These are phyloP conservation scores for Thaumetopoea pityocampa DNA, from an alignment of 1,140 invertebrate genomes.

Conservation along the genomic window DNA sequence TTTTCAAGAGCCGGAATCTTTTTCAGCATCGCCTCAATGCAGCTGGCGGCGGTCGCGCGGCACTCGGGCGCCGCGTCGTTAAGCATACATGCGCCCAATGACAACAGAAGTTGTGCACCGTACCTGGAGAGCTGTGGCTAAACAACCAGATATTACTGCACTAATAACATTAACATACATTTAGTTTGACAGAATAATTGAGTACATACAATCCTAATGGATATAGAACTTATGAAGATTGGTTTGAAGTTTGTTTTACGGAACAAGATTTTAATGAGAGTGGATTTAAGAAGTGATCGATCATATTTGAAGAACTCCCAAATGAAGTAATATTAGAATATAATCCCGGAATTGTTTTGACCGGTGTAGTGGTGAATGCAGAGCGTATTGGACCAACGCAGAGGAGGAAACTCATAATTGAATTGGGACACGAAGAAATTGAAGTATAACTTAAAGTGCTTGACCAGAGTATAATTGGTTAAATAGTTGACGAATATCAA, in stretches of 20 bases:
- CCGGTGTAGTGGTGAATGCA: no score
- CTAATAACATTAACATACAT: background rate
- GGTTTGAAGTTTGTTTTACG: no score
- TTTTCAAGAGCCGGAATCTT: conserved; percentile 76
- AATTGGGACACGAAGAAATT: conserved; percentile 90
- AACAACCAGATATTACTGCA: conserved; percentile 19
- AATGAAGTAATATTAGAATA: conserved; percentile 90
- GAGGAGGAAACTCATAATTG: conserved; percentile 85
- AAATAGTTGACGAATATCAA: conserved; percentile 85
- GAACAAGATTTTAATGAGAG: no score
- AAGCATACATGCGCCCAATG: conserved; percentile 82
- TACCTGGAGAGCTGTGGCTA: conserved; percentile 80
- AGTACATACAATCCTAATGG: conserved; percentile 11
- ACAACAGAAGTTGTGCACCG: conserved; percentile 83
- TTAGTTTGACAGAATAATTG: conserved; percentile 2
- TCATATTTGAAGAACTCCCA: conserved; percentile 85
- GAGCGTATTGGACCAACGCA: no score
- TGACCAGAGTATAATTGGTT: conserved; percentile 88
- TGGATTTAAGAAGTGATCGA: no score
- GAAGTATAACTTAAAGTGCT: conserved; percentile 82
- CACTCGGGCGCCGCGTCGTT: conserved; percentile 85
- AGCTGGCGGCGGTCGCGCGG: conserved; percentile 80
- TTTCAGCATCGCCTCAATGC: conserved; percentile 79
- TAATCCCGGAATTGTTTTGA: conserved; percentile 89
- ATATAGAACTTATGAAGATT: conserved; percentile 77